These are phyloP conservation scores for Drosophila bocqueti DNA, from an alignment of 1,140 invertebrate genomes.

Conservation along the genomic window DNA sequence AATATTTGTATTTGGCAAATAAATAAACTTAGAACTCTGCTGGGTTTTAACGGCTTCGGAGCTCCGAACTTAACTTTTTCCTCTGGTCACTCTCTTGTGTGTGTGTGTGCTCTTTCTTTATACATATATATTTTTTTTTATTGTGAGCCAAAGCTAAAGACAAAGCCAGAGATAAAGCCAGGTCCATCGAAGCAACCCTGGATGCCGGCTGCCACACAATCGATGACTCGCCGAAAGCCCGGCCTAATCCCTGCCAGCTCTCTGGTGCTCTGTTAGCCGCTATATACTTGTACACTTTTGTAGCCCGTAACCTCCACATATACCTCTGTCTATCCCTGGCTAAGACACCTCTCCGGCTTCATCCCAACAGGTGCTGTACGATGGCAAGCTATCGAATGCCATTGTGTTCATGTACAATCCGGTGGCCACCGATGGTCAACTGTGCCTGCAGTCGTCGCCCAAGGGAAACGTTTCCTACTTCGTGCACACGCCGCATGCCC, in stretches of 20 bases:
- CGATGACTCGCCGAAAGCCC: conserved; percentile 62
- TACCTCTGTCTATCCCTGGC: neutral
- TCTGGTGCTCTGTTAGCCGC: neutral
- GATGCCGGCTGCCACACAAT: conserved; percentile 27
- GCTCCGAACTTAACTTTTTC: neutral
- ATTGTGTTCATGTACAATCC: conserved; percentile 99
- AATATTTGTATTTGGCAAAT: neutral
- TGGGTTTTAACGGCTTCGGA: conserved; percentile 1
- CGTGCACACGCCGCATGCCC: conserved; percentile 99
- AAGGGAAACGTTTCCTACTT: conserved; percentile 99
- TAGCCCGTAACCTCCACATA: neutral
- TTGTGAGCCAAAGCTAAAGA: conserved; percentile 33
- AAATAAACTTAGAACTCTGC: conserved; percentile 4
- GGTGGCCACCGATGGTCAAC: conserved; percentile 98
- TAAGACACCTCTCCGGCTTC: conserved; percentile 3
- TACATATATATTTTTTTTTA: neutral
- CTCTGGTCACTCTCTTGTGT: neutral
- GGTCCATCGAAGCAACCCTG: neutral
- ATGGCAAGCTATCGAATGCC: conserved; percentile 97
- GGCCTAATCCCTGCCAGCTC: conserved; percentile 49
- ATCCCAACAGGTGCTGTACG: conserved; percentile 95
- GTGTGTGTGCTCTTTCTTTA: conserved; percentile 3
- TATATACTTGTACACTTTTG: neutral
- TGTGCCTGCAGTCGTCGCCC: conserved; percentile 98
- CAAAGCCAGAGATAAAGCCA: conserved; percentile 50